Conservation (phyloP, 2,888 invertebrate genomes). For the Caenorhabditis becei region DNA sequence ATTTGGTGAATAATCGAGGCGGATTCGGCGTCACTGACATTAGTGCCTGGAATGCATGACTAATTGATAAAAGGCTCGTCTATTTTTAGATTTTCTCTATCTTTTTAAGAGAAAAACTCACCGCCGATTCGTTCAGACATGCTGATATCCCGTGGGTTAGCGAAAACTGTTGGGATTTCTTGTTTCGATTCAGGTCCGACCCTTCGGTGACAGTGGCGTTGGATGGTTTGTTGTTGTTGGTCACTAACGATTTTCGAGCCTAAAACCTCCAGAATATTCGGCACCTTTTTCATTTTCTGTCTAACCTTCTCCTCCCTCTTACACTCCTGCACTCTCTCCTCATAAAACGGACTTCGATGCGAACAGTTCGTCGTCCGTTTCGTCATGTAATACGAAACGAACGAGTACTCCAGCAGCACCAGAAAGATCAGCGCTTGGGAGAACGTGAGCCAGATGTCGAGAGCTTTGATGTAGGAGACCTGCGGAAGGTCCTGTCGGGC, state of each 20-base stretch:
- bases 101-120: conserved; percentile 57
- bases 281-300: background rate
- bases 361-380: conserved; percentile 74
- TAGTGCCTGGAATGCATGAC: conserved; percentile 66
- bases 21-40: conserved; percentile 75
- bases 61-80: too few species aligned
- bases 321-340: conserved; percentile 55
- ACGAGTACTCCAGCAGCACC: conserved; percentile 81
- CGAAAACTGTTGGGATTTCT: conserved; percentile 62
- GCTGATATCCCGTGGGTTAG: conserved; percentile 70
- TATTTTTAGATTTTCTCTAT: too few species aligned
- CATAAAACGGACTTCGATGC: conserved; percentile 67
- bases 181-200: conserved; percentile 50
- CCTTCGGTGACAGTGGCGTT: conserved; percentile 21
- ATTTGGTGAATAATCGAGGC: conserved; percentile 73
- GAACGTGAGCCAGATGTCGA: conserved; percentile 81
- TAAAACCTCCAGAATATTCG: conserved; percentile 2
- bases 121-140: conserved; percentile 74
- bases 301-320: conserved; percentile 47
- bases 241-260: conserved; percentile 38
- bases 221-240: conserved; percentile 37
- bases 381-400: conserved; percentile 81
- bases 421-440: conserved; percentile 81
- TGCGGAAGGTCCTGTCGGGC: conserved; percentile 81
- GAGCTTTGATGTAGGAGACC: conserved; percentile 79